phyloP scores from a whole-genome alignment of 2,797 vertebrate species.

The Anguilla obscura region DNA sequence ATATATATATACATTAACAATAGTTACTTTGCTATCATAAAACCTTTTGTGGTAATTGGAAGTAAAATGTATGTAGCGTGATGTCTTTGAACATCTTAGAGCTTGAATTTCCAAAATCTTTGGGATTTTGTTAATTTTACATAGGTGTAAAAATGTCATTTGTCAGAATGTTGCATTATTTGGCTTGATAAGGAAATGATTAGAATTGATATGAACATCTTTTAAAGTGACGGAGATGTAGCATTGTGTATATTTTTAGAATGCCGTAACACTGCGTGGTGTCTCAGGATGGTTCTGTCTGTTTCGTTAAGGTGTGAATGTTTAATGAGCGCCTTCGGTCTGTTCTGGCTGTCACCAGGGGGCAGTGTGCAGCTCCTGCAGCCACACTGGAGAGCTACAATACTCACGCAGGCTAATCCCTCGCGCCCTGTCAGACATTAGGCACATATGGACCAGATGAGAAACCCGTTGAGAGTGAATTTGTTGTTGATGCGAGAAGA shows the following conservation, averaged over 20 bases:
- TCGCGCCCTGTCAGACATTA: conserved; percentile 21
- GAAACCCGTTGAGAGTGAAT: neutral
- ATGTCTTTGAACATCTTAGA: neutral
- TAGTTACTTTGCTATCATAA: neutral
- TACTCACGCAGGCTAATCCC: conserved; percentile 8
- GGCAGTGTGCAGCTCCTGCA: neutral
- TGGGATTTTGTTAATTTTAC: neutral
- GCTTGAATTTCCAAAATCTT: neutral
- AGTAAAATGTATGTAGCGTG: neutral
- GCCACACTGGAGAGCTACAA: neutral
- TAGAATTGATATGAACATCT: neutral
- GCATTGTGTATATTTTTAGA: neutral
- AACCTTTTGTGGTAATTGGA: neutral
- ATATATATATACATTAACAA: neutral
- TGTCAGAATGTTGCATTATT: neutral
- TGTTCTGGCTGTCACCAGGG: conserved; percentile 1
- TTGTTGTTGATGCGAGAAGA: conserved; percentile 18
- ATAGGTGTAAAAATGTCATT: neutral
- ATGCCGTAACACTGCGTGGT: neutral
- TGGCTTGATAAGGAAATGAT: neutral
- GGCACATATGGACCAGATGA: conserved; percentile 25
- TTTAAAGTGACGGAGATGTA: neutral
- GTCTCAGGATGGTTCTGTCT: neutral
- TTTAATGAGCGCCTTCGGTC: neutral
- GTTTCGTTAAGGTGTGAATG: neutral